phyloP scores from a whole-genome alignment of 2,797 vertebrate genomes.

The Paguma larvata region DNA sequence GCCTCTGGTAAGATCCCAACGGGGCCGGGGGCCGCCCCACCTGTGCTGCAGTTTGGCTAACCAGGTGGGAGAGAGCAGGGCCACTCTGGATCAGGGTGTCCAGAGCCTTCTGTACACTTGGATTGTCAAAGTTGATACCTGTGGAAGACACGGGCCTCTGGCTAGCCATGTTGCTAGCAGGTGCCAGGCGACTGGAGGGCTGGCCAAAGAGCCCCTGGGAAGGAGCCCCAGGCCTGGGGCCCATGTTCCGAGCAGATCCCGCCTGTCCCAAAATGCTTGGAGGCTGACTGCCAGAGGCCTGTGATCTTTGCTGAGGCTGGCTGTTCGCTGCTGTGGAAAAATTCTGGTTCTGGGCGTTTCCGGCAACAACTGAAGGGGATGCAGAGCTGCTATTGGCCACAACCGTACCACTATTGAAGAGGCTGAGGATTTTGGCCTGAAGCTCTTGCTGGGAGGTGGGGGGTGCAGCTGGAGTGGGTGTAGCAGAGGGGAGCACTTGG shows the following conservation, averaged over 20 bases:
- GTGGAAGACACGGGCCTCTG: conserved; percentile 90
- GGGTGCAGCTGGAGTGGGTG: conserved; percentile 83
- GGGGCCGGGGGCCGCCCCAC: conserved; percentile 89
- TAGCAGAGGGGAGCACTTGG: conserved; percentile 87
- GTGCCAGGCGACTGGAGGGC: conserved; percentile 88
- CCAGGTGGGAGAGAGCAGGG: conserved; percentile 95
- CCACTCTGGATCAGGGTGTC: conserved; percentile 99
- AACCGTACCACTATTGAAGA: conserved; percentile 94
- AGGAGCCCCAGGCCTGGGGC: conserved; percentile 87
- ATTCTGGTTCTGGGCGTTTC: conserved; percentile 86
- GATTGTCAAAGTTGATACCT: conserved; percentile 98
- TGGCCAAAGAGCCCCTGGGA: conserved; percentile 89
- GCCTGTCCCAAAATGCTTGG: conserved; percentile 85
- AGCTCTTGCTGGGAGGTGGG: conserved; percentile 94
- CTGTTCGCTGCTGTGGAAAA: conserved; percentile 85
- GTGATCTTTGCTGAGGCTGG: conserved; percentile 89
- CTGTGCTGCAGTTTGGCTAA: conserved; percentile 89
- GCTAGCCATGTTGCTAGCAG: conserved; percentile 83
- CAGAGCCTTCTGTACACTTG: conserved; percentile 98
- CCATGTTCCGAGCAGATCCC: conserved; percentile 85
- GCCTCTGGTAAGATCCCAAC: conserved; percentile 94
- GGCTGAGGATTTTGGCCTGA: conserved; percentile 98
- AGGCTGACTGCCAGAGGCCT: conserved; percentile 88
- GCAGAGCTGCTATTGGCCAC: conserved; percentile 81
- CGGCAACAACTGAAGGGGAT: conserved; percentile 60